These are phyloP conservation scores for Arenaria interpres DNA, from an alignment of 2,113 vertebrate species.

Conservation along the genomic window DNA sequence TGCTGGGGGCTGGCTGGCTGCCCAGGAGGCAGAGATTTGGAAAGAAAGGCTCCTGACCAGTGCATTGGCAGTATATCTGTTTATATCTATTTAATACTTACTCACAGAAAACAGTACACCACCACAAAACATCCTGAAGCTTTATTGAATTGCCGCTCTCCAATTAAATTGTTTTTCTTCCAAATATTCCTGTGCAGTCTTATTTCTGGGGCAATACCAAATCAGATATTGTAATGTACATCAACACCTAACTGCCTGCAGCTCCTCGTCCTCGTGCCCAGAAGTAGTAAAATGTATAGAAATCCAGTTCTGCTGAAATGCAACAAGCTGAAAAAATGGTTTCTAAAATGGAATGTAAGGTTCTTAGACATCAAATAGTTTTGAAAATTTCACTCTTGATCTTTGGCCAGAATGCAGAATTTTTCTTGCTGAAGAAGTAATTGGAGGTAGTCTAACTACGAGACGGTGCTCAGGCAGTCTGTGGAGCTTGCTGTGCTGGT, in stretches of 20 bases:
- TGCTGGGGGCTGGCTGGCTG: background rate
- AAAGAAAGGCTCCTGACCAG: background rate
- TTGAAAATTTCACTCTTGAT: background rate
- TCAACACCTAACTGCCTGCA: background rate
- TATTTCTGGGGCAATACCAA: background rate
- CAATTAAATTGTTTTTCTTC: background rate
- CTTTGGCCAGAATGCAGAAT: background rate
- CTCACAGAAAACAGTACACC: background rate
- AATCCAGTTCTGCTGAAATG: background rate
- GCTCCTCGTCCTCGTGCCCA: rapidly evolving
- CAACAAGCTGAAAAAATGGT: background rate
- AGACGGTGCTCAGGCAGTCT: background rate
- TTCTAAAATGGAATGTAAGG: background rate
- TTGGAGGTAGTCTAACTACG: background rate
- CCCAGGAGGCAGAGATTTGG: background rate
- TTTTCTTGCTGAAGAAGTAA: background rate
- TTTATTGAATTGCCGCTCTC: background rate
- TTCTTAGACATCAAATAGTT: background rate
- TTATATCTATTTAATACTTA: background rate
- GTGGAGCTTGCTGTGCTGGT: rapidly evolving
- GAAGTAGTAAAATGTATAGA: background rate
- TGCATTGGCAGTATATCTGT: background rate
- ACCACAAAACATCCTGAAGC: background rate
- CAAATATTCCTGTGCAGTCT: background rate
- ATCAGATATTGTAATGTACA: background rate